Evolutionary conservation across 2,797 vertebrate genomes (phyloP), one percentile per base, ranked within the genome.

Genomic region (Gadopsis bispinosus): DNA sequence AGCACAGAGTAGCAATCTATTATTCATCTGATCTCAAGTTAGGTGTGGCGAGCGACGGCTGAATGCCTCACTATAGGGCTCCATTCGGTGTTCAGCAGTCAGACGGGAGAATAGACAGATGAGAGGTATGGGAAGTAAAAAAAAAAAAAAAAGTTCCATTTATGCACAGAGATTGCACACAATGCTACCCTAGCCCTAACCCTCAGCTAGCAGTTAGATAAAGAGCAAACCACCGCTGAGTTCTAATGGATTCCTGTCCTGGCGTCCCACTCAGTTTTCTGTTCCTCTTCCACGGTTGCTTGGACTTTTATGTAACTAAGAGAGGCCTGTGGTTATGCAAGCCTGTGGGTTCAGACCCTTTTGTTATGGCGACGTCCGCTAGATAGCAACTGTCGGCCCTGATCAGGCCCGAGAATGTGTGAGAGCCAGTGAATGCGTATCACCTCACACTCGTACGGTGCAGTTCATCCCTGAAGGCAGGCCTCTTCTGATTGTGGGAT

Each of bases 21-120:
- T 91, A 92, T 92, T 92, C 67, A 94, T 91, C 72, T 78, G 67
- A 79, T 84, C 84, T 85, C 83, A 88, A 83, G 79, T 83, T 87
- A 89, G 89, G 91, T 89, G 86, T 90, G 83, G 81, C 54, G n/a
- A 48, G 53, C 20, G 63, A 26, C 6, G 31, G 72, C 67, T 59
- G 39, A 45, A 73, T 51, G 72, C 77, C 59, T 22, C 43, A 59
- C 67, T 64, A 1, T 11, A 43, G 50, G 70, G 79, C 73, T 76
- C 58, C 17, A 0, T 59, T 82, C 12, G 58, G 39, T 7, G 14
- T 60, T 79, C 45, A 35, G 62, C 48, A 48, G 55, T 26, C 71
- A 65, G 47, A 78, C 76, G 39, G 12, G 70, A 75, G 56, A 47
- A 56, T 51, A 54, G 51, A 67, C 69, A 45, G 58, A 81, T 19